phyloP scores from a whole-genome alignment of 2,113 vertebrate species.

The Furnarius figulus region DNA sequence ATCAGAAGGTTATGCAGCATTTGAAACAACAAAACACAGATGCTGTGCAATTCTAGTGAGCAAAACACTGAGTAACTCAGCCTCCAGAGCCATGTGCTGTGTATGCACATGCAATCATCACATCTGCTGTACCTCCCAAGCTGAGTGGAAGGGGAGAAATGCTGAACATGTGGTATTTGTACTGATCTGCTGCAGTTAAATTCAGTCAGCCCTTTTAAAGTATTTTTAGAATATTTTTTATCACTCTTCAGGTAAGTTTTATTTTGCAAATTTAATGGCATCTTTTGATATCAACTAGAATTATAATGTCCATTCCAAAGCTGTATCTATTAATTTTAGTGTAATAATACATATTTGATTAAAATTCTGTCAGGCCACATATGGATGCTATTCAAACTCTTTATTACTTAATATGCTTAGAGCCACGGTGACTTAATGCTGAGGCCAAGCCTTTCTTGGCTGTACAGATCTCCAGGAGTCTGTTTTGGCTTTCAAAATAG shows the following conservation, averaged over 20 bases:
- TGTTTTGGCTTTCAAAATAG: constrained; percentile 7
- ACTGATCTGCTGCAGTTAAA: not conserved
- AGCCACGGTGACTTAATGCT: not conserved
- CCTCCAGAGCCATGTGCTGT: not conserved
- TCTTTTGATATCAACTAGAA: not conserved
- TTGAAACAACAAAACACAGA: not conserved
- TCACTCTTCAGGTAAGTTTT: not conserved
- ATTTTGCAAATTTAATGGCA: not conserved
- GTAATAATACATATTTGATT: not conserved
- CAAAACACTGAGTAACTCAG: not conserved
- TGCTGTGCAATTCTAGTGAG: not conserved
- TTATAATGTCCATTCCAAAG: not conserved
- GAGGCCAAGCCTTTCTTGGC: not conserved
- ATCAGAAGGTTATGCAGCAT: not conserved
- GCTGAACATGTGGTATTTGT: not conserved
- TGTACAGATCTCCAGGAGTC: not conserved
- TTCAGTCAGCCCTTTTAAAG: not conserved
- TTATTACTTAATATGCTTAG: not conserved
- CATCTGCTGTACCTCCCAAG: not conserved
- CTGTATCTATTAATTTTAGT: not conserved
- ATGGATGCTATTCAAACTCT: not conserved
- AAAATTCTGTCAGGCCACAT: not conserved
- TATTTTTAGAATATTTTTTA: not conserved
- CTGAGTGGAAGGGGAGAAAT: not conserved
- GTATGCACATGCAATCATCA: not conserved